Evolutionary conservation across 1,140 invertebrate genomes (phyloP).

Genomic region (Uloborus diversus): DNA sequence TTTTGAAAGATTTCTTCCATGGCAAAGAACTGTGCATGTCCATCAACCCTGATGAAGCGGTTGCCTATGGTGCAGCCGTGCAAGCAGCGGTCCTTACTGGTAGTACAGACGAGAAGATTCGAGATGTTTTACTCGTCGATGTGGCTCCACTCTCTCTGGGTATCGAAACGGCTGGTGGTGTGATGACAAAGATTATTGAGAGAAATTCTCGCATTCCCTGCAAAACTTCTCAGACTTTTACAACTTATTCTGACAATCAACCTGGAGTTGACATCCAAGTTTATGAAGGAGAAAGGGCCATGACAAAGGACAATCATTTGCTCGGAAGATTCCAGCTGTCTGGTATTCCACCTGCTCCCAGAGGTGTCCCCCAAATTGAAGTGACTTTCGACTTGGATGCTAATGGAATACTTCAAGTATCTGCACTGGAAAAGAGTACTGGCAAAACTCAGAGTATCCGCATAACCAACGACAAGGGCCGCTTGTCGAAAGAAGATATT

Average conservation of each 20-base stretch:
- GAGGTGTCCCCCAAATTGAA: constrained; percentile 71
- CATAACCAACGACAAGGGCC: constrained; percentile 97
- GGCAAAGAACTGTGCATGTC: constrained; percentile 97
- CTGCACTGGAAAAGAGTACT: constrained; percentile 75
- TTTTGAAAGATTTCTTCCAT: constrained; percentile 78
- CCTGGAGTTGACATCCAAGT: constrained; percentile 89
- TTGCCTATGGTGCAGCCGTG: constrained; percentile 83
- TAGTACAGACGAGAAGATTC: constrained; percentile 91
- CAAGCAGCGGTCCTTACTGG: constrained; percentile 85
- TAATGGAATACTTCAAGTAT: constrained; percentile 68
- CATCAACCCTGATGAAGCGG: constrained; percentile 92
- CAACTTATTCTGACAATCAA: constrained; percentile 96
- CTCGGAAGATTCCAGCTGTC: constrained; percentile 72
- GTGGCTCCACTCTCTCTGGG: constrained; percentile 94
- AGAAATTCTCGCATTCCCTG: constrained; percentile 96
- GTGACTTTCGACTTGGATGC: constrained; percentile 67
- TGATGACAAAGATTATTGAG: constrained; percentile 96
- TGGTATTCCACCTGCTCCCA: constrained; percentile 72
- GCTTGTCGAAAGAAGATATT: constrained; percentile 95
- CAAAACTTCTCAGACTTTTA: constrained; percentile 95
- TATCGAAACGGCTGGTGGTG: constrained; percentile 96
- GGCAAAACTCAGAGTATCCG: constrained; percentile 98
- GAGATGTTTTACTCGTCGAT: constrained; percentile 90
- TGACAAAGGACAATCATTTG: constrained; percentile 73
- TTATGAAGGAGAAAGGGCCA: constrained; percentile 71